Evolutionary conservation across 2,888 invertebrate genomes (phyloP).

Genomic region (Trichopria drosophilae): DNA sequence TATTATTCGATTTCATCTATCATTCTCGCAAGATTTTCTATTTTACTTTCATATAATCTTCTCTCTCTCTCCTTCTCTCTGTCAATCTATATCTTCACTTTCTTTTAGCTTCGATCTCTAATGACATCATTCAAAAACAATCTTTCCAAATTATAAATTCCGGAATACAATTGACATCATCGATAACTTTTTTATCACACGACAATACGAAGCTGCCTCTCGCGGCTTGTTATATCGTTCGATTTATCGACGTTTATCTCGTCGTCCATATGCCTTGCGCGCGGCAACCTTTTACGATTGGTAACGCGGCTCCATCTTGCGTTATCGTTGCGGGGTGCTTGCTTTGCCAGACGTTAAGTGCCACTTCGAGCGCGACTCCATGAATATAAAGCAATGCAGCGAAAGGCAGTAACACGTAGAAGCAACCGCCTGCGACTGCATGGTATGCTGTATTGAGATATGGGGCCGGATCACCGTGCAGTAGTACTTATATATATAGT

Average conservation of each 20-base stretch:
- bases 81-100: too few species aligned
- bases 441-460: slow-evolving; percentile 58
- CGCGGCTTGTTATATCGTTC: too few species aligned
- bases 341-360: slow-evolving; percentile 22
- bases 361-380: slow-evolving; percentile 25
- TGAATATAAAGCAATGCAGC: slow-evolving; percentile 30
- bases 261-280: background rate
- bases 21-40: too few species aligned
- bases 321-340: too few species aligned
- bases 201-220: slow-evolving; percentile 26
- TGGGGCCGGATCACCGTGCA: slow-evolving; percentile 54
- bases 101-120: too few species aligned
- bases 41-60: too few species aligned
- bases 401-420: slow-evolving; percentile 44
- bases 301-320: too few species aligned
- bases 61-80: too few species aligned
- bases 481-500: slow-evolving; percentile 50
- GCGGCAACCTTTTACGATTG: background rate
- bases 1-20: too few species aligned
- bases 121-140: too few species aligned
- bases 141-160: too few species aligned
- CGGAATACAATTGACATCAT: too few species aligned
- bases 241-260: slow-evolving; percentile 10
- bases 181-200: slow-evolving; percentile 32
- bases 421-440: slow-evolving; percentile 56